These are phyloP conservation scores for Aix galericulata DNA, from an alignment of 2,113 vertebrate species.

Conservation along the genomic window DNA sequence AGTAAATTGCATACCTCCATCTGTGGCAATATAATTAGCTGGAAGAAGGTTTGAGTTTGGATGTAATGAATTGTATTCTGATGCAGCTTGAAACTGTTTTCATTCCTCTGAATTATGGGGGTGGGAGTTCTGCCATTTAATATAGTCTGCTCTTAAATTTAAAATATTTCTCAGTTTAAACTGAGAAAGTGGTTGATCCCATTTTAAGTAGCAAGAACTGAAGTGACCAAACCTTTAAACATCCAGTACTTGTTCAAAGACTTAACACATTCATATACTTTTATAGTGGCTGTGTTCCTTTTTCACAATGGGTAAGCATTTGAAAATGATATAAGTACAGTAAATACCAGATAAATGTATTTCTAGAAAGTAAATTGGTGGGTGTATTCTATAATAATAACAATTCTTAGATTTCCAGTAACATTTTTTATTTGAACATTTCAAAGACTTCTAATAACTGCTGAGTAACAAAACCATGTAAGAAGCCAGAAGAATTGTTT, in stretches of 20 bases:
- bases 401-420: background rate
- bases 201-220: background rate
- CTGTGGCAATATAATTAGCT: conserved; percentile 58
- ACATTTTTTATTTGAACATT: background rate
- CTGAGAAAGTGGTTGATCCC: background rate
- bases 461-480: background rate
- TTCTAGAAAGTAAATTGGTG: background rate
- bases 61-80: conserved; percentile 20
- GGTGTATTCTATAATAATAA: background rate
- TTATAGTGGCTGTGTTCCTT: background rate
- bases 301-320: background rate
- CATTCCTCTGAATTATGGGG: background rate
- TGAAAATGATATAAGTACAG: background rate
- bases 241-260: background rate
- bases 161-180: background rate
- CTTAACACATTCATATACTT: background rate
- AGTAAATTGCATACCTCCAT: conserved; percentile 57
- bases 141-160: background rate
- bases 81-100: conserved; percentile 23
- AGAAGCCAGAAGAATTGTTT: background rate
- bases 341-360: background rate
- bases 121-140: background rate
- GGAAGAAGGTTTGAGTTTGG: conserved; percentile 24
- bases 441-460: background rate
- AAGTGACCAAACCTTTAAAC: background rate